Percentiles rank a stretch among this genome's conserved stretches.
These are phyloP conservation scores for Gymnocheta viridis DNA, from an alignment of 2,888 invertebrate species.

Conservation along the genomic window DNA sequence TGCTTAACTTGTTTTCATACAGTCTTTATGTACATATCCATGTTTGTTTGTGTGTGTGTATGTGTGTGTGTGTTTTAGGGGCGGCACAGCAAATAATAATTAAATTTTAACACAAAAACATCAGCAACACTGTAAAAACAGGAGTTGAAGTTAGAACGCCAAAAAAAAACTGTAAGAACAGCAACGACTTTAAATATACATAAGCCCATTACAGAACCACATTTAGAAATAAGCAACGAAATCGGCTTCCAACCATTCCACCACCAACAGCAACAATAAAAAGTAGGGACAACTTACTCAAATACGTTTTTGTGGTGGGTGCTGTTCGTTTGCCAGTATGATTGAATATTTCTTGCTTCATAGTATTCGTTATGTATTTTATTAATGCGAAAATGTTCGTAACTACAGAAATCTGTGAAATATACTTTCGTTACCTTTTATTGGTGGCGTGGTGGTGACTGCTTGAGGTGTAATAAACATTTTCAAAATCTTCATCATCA, in stretches of 20 bases:
- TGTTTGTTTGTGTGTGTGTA: neutral
- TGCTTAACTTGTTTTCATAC: conserved; percentile 18
- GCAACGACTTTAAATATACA: conserved; percentile 45
- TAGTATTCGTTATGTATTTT: conserved; percentile 22
- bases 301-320: neutral
- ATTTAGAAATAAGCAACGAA: conserved; percentile 12
- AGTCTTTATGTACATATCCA: neutral
- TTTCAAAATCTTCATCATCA: neutral
- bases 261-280: neutral
- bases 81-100: conserved; percentile 63
- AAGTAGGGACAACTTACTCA: conserved; percentile 23
- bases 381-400: conserved; percentile 12
- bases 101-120: conserved; percentile 66
- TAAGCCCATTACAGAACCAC: conserved; percentile 56
- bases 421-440: neutral
- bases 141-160: neutral
- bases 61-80: neutral
- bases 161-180: neutral
- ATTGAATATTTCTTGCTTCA: conserved; percentile 8
- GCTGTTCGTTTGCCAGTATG: neutral
- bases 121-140: conserved; percentile 27
- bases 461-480: conserved; percentile 36
- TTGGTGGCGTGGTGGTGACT: neutral
- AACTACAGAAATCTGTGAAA: conserved; percentile 20
- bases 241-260: neutral